Evolutionary conservation across 2,113 vertebrate genomes (phyloP).

Genomic region (Xiphorhynchus elegans): DNA sequence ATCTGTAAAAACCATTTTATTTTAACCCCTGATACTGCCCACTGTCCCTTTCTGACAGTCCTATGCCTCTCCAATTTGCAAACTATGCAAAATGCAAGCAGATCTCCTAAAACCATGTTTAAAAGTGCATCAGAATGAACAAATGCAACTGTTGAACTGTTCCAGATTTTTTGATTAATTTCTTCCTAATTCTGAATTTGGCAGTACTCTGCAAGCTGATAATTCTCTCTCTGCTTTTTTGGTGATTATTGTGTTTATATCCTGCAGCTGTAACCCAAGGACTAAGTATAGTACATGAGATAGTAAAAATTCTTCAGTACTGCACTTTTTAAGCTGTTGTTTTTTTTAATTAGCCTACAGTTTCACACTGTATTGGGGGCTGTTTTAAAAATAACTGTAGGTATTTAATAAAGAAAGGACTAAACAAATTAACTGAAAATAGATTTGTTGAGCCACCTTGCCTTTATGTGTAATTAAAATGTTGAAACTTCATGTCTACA

Average conservation of each 20-base stretch:
- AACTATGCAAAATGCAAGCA: background rate
- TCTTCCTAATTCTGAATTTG: background rate
- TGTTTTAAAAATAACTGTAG: background rate
- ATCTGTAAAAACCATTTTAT: background rate
- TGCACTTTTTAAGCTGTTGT: background rate
- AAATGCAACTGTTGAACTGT: background rate
- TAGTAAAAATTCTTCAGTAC: too few species aligned
- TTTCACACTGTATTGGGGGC: background rate
- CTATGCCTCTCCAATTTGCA: background rate
- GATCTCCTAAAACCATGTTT: background rate
- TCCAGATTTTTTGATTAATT: background rate
- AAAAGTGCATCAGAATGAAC: background rate
- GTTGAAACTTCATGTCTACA: background rate
- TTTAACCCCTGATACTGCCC: background rate
- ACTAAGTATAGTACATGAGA: background rate
- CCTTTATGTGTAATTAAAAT: background rate
- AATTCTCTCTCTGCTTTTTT: background rate
- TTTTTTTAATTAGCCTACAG: background rate
- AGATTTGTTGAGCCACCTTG: background rate
- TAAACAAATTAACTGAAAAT: background rate
- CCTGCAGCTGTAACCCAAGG: background rate
- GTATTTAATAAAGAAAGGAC: background rate
- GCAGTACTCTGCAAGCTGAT: background rate
- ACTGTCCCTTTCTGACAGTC: background rate
- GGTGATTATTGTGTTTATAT: background rate